phyloP scores from a whole-genome alignment of 1,140 invertebrate species.

The Drosophila ercepeae region DNA sequence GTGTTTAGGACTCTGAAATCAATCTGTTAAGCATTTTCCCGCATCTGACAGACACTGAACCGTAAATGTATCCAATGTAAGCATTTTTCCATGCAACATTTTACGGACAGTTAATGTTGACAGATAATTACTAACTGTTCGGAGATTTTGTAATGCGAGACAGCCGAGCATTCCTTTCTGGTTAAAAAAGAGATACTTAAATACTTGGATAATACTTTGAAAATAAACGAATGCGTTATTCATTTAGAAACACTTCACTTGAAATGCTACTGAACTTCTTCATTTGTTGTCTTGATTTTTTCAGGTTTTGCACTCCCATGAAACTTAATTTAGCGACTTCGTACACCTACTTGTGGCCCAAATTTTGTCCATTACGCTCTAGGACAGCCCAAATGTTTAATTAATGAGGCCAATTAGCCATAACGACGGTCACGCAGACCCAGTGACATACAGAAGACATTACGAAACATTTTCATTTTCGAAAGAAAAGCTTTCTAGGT shows the following conservation, averaged over 20 bases:
- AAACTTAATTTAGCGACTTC: neutral
- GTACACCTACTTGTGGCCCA: slow-evolving; percentile 7
- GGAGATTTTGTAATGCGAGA: slow-evolving; percentile 34
- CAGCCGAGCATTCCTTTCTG: slow-evolving; percentile 21
- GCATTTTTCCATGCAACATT: slow-evolving; percentile 27
- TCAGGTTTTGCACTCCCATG: slow-evolving; percentile 1
- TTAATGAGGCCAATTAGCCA: slow-evolving; percentile 69
- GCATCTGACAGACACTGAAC: slow-evolving; percentile 4
- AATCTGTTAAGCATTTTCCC: neutral
- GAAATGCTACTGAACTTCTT: slow-evolving; percentile 7
- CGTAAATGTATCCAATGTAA: slow-evolving; percentile 3
- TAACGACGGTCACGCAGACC: slow-evolving; percentile 64
- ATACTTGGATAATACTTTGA: slow-evolving; percentile 10
- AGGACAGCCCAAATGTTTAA: slow-evolving; percentile 48
- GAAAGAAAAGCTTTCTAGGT: slow-evolving; percentile 79
- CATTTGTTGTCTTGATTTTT: neutral
- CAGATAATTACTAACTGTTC: slow-evolving; percentile 42
- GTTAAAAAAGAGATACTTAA: neutral
- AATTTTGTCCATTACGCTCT: slow-evolving; percentile 35
- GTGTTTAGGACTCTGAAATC: slow-evolving; percentile 21
- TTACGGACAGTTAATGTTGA: slow-evolving; percentile 28
- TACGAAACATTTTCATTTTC: slow-evolving; percentile 64
- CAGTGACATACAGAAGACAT: slow-evolving; percentile 31
- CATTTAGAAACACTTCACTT: neutral
- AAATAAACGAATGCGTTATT: neutral